Conservation (phyloP, 2,888 invertebrate species). For the Eupsilia transversa region DNA sequence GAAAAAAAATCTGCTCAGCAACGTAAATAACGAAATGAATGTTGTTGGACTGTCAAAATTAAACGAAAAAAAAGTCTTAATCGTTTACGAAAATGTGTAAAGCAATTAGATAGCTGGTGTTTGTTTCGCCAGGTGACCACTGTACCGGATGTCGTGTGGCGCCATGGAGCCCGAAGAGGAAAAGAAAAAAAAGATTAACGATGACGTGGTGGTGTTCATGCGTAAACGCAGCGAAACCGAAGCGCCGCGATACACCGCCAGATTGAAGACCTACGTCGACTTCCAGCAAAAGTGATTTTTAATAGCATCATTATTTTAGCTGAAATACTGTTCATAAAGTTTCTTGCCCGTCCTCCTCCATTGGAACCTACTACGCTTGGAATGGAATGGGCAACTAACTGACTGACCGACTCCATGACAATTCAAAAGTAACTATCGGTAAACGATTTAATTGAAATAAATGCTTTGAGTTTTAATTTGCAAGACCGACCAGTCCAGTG, state of each 20-base stretch:
- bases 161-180: slow-evolving; percentile 76
- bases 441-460: not conserved
- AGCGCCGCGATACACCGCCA: slow-evolving; percentile 76
- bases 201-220: slow-evolving; percentile 79
- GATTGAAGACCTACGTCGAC: slow-evolving; percentile 75
- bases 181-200: slow-evolving; percentile 76
- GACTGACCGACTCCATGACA: not conserved
- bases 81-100: no score
- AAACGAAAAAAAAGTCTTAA: no score
- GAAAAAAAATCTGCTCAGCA: no score
- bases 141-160: slow-evolving; percentile 61
- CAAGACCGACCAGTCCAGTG: not conserved
- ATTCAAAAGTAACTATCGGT: not conserved
- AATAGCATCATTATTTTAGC: not conserved
- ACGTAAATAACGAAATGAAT: no score
- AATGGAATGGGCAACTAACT: not conserved
- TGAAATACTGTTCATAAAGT: not conserved
- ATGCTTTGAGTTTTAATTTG: not conserved
- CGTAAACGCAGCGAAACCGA: slow-evolving; percentile 79
- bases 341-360: not conserved
- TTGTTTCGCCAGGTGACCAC: slow-evolving; percentile 36
- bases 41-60: no score
- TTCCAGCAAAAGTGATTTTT: slow-evolving; percentile 76
- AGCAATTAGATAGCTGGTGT: no score
- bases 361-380: not conserved